phyloP scores from a whole-genome alignment of 2,113 vertebrate species.

The Takifugu flavidus region DNA sequence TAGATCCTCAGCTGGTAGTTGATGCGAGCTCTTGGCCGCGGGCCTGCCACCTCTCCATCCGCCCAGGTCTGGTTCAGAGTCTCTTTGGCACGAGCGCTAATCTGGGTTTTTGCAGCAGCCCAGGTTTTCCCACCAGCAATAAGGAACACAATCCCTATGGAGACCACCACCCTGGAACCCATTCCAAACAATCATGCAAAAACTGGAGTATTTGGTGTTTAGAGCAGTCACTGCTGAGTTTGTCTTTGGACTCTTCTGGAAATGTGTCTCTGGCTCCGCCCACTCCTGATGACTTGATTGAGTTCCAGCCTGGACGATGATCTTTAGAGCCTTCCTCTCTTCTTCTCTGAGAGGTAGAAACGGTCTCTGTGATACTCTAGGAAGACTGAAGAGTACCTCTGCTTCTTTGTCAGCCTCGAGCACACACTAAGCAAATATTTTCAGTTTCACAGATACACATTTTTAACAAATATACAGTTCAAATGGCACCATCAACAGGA shows the following conservation, averaged over 20 bases:
- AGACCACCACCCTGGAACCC: slow-evolving; percentile 15
- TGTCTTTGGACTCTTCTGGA: slow-evolving; percentile 3
- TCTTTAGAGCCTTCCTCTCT: neutral
- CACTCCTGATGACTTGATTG: slow-evolving; percentile 56
- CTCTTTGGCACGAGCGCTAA: slow-evolving; percentile 8
- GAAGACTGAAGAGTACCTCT: neutral
- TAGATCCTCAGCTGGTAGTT: slow-evolving; percentile 28
- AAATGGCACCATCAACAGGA: too few relatives aligned
- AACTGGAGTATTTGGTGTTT: neutral
- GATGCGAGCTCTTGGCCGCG: neutral
- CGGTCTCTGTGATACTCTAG: too few relatives aligned
- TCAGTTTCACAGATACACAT: neutral
- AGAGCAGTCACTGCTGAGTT: slow-evolving; percentile 14
- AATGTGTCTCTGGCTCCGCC: slow-evolving; percentile 35
- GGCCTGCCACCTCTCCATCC: neutral
- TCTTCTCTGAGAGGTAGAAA: too few relatives aligned
- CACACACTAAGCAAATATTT: neutral
- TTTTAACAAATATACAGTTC: too few relatives aligned
- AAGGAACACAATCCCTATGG: slow-evolving; percentile 35
- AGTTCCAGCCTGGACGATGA: slow-evolving; percentile 42
- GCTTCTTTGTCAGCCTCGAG: neutral
- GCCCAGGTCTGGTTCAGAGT: slow-evolving; percentile 3
- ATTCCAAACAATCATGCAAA: slow-evolving; percentile 32
- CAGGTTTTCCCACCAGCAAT: slow-evolving; percentile 7
- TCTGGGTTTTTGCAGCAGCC: slow-evolving; percentile 1